Base-by-base conservation (phyloP, 2,113 vertebrate species). In the Sebastes schlegelii region DNA sequence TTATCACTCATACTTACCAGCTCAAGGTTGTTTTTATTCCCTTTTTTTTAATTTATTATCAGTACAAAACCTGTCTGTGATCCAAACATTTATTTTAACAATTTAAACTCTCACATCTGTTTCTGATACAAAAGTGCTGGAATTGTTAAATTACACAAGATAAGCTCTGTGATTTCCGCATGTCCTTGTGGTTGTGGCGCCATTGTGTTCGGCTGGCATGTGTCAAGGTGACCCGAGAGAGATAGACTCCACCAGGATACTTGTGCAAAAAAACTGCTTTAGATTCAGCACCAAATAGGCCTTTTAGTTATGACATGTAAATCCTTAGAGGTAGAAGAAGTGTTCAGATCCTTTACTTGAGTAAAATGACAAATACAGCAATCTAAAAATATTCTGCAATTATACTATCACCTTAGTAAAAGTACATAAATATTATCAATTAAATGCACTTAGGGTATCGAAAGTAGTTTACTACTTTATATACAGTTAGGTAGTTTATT, bases 161-260 rank as follows among this genome's bases (percentile, higher is more conserved):
- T 58, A 52, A 74, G 16, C 74, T 13, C 4, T 43, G 54, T 17
- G 54, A n/a, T 73, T 70, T 63, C 46, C 54, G 70, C 2, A 10
- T 66, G 82, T 82, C 83, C 88, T 88, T 85, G 62, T 46, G 42
- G 42, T 7, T 78, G 48, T 72, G 80, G 46, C 9, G 19, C n/a
- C 64, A 62, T n/a, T 34, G n/a, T 42, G 5, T 80, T 85, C 64
- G 40, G 1, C 17, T 46, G 45, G 49, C 7, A 34, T 1, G 40
- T 84, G 84, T 91, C 84, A 89, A 77, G 16, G 79, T 88, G 77
- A 91, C 90, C 78, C 13, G 4, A 48, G 14, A 78, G 58, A 78
- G 58, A 78, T 54, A 43, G 14, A 61, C 40, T 34, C 26, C 43
- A 79, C 54, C 6, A 55, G 43, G 48, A 58, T 12, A 21, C 4